Conservation (phyloP, 2,888 invertebrate species). For the Troides oblongomaculatus region DNA sequence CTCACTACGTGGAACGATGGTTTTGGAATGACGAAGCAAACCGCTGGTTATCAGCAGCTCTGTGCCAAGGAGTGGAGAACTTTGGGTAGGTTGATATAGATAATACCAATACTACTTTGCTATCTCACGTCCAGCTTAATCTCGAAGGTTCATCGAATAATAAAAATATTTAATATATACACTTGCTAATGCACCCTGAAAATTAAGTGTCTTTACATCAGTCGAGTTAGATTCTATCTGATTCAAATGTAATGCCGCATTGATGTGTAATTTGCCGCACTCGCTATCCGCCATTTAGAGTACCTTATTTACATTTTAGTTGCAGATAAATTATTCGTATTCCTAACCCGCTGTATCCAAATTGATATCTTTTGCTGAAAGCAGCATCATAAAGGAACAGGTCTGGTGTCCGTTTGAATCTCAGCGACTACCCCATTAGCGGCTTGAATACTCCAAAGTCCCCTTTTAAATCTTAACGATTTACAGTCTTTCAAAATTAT, state of each 20-base stretch:
- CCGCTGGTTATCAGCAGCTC: too few species aligned
- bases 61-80: too few species aligned
- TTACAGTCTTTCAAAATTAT: conserved; percentile 12
- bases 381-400: conserved; percentile 7
- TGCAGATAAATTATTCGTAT: conserved; percentile 1
- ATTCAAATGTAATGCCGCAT: neutral
- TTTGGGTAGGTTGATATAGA: too few species aligned
- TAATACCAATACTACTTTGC: too few species aligned
- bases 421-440: conserved; percentile 10
- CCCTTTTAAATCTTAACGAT: conserved; percentile 9
- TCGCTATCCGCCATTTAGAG: neutral
- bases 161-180: too few species aligned
- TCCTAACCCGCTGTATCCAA: conserved; percentile 9
- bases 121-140: too few species aligned
- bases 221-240: too few species aligned
- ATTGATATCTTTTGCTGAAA: conserved; percentile 3
- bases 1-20: too few species aligned
- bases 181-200: too few species aligned
- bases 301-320: neutral
- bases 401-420: conserved; percentile 6
- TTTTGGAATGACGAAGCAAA: too few species aligned
- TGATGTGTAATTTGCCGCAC: conserved; percentile 1
- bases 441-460: conserved; percentile 8
- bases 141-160: too few species aligned
- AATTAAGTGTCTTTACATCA: too few species aligned